phyloP scores from a whole-genome alignment of 2,888 invertebrate genomes.

The Nomada ruficornis region DNA sequence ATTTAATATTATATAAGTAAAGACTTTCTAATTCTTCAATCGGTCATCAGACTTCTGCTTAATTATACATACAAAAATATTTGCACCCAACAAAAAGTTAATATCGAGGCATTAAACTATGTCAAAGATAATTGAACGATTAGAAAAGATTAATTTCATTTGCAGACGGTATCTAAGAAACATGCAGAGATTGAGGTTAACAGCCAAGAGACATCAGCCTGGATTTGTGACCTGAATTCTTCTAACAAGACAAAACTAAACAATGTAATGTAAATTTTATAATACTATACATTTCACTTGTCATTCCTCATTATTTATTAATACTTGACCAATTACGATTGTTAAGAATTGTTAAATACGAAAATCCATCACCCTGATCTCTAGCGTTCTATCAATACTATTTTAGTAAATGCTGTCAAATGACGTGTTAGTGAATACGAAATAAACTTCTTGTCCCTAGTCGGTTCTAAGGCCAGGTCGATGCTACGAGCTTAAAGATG shows the following conservation, averaged over 20 bases:
- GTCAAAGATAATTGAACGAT: not conserved
- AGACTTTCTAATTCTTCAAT: too few relatives aligned
- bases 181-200: constrained; percentile 85
- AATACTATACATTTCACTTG: not conserved
- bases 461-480: constrained; percentile 73
- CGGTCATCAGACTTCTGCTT: not conserved
- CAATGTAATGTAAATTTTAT: constrained; percentile 79
- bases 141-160: constrained; percentile 23
- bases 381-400: not conserved
- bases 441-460: constrained; percentile 64
- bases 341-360: too few relatives aligned
- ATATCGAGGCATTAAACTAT: not conserved
- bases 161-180: constrained; percentile 84
- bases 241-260: constrained; percentile 85
- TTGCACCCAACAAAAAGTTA: not conserved
- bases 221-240: constrained; percentile 85
- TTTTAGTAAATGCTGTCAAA: not conserved
- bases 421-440: not conserved
- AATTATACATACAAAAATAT: not conserved
- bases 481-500: constrained; percentile 78
- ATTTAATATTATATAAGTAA: not conserved
- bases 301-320: not conserved
- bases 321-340: not conserved
- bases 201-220: constrained; percentile 74
- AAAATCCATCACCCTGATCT: too few relatives aligned